Evolutionary conservation across 2,797 vertebrate genomes (phyloP), one percentile per base, ranked within the genome.

Genomic region (Momotus momota): DNA sequence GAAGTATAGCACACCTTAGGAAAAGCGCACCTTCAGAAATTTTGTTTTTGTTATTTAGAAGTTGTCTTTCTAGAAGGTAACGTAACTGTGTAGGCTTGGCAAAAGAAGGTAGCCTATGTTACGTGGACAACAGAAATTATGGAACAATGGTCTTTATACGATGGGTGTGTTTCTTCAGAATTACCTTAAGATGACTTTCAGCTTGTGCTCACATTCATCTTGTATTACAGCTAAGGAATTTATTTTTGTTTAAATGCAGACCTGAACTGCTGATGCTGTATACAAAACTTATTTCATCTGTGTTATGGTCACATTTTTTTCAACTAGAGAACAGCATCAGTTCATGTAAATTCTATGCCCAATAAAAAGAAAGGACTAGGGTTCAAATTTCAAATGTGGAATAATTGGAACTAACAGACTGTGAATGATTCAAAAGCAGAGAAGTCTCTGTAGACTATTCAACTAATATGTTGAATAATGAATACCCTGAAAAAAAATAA

Each of bases 321-420:
- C 8, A 84, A 70, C 21, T 72, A 52, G 14, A 75, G 62, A 90
- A 79, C 25, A 81, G 73, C 54, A 90, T 84, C 38, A 25, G 38
- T 81, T 94, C 55, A 14, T 86, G 55, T 92, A 79, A 91, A 90
- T 21, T 87, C 57, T 57, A 21, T 3, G 27, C 48, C 81, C 66
- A 82, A 65, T 55, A 66, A 66, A 93, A 94, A 66, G 6, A 40
- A 88, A 91, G 60, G 41, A 70, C 26, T 67, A 19, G 38, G 65
- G 70, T 84, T 94, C 80, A 94, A 73, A 93, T 96, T 93, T 95
- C 73, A 93, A 81, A 93, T 64, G 60, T 62, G 48, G 84, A 94
- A 92, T 88, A 85, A 90, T 77, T 86, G 62, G 27, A 90, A 73
- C 55, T 90, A 94, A 86, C 57, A 81, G 88, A 62, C 70, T 91